These are phyloP conservation scores for Falco peregrinus DNA, from an alignment of 2,797 vertebrate species.

Conservation along the genomic window DNA sequence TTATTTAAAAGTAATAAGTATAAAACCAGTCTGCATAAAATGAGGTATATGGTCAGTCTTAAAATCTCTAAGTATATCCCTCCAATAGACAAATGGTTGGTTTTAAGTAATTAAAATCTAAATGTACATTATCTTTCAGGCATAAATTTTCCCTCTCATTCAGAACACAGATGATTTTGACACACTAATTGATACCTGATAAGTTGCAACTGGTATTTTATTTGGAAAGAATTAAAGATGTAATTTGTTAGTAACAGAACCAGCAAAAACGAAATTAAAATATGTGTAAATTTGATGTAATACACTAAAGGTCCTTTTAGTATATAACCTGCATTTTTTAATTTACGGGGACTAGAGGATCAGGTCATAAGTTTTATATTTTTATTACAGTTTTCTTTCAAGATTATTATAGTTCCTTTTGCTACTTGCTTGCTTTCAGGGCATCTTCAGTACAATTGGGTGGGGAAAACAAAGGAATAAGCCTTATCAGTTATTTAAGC, in stretches of 20 bases:
- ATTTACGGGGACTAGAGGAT: neutral
- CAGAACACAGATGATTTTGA: neutral
- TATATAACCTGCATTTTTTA: neutral
- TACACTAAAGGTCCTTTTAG: neutral
- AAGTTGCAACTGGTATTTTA: neutral
- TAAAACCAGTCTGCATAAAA: neutral
- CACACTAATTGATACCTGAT: neutral
- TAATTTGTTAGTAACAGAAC: neutral
- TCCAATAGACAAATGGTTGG: neutral
- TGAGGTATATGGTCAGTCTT: neutral
- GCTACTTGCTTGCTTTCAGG: conserved; percentile 41
- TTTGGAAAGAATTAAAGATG: neutral
- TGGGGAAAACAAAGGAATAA: conserved; percentile 74
- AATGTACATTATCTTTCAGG: neutral
- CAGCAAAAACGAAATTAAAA: neutral
- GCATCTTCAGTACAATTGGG: conserved; percentile 35
- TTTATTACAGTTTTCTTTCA: conserved; percentile 35
- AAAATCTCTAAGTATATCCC: neutral
- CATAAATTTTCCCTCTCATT: neutral
- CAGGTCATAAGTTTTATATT: neutral
- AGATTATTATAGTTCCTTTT: neutral
- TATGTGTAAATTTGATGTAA: neutral
- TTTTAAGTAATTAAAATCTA: conserved; percentile 3
- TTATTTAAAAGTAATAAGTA: neutral
- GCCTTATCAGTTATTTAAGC: conserved; percentile 71